Evolutionary conservation across 2,797 vertebrate genomes (phyloP).

Genomic region (Toxotes lorentzi): DNA sequence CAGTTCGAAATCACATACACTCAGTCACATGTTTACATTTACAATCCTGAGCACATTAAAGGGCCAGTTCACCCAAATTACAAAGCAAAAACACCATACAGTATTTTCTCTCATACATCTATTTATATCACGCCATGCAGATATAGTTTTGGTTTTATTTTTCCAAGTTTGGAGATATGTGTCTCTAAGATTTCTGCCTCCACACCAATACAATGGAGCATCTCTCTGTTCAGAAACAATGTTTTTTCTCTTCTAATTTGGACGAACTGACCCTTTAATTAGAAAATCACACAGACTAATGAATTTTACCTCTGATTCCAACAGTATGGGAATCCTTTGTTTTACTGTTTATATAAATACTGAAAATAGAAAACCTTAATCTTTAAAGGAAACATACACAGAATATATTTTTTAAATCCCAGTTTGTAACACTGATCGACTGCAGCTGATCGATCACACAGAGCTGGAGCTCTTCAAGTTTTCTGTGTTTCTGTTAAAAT

Average conservation of each 20-base stretch:
- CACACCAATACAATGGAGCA: background rate
- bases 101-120: background rate
- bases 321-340: background rate
- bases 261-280: constrained; percentile 6
- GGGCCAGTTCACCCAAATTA: background rate
- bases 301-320: background rate
- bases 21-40: background rate
- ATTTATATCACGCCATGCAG: background rate
- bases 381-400: constrained; percentile 9
- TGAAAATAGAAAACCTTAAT: constrained; percentile 2
- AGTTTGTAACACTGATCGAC: constrained; percentile 8
- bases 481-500: background rate
- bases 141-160: background rate
- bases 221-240: background rate
- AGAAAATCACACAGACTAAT: background rate
- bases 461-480: constrained; percentile 36
- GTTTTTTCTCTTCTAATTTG: constrained; percentile 9
- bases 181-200: background rate
- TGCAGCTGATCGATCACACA: background rate
- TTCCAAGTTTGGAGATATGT: background rate
- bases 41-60: constrained; percentile 8
- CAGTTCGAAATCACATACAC: background rate
- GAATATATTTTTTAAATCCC: background rate
- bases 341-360: constrained; percentile 5
- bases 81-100: too few species aligned